phyloP scores from a whole-genome alignment of 2,888 invertebrate genomes.

The Odontocolon sp. region DNA sequence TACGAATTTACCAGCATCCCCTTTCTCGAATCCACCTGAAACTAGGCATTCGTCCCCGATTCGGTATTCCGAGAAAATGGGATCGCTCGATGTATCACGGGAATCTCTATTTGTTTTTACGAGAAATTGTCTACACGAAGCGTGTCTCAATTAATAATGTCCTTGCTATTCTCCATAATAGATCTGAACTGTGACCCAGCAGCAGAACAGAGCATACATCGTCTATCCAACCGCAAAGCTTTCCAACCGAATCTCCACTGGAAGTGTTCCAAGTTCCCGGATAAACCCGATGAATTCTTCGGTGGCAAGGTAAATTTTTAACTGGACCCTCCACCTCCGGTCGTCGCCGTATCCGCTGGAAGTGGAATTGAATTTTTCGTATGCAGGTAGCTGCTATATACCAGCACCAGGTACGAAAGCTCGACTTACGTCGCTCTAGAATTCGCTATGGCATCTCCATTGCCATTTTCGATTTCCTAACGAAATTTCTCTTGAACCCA shows the following conservation, averaged over 20 bases:
- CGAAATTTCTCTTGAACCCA: slow-evolving; percentile 19
- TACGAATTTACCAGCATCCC: not conserved
- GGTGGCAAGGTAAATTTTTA: slow-evolving; percentile 24
- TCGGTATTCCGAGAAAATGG: not conserved
- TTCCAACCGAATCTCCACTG: slow-evolving; percentile 13
- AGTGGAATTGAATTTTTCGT: slow-evolving; percentile 36
- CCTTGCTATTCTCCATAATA: slow-evolving; percentile 1
- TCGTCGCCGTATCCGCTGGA: not conserved
- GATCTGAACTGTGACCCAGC: not conserved
- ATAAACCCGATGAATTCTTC: slow-evolving; percentile 37
- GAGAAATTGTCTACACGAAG: not conserved
- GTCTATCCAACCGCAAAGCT: slow-evolving; percentile 21
- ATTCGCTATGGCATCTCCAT: slow-evolving; percentile 5
- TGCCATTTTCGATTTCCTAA: slow-evolving; percentile 22
- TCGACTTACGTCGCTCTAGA: slow-evolving; percentile 23
- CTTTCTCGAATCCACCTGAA: not conserved
- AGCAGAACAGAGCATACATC: not conserved
- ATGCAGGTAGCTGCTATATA: not conserved
- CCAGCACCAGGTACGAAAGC: slow-evolving; percentile 1
- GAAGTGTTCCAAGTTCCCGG: slow-evolving; percentile 30
- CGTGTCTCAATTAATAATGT: slow-evolving; percentile 2
- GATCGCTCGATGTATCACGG: not conserved
- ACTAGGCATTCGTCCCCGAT: not conserved
- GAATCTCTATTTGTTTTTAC: not conserved
- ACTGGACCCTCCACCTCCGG: slow-evolving; percentile 2